Evolutionary conservation across 2,888 invertebrate species (phyloP).

Genomic region (Plagodis pulveraria): DNA sequence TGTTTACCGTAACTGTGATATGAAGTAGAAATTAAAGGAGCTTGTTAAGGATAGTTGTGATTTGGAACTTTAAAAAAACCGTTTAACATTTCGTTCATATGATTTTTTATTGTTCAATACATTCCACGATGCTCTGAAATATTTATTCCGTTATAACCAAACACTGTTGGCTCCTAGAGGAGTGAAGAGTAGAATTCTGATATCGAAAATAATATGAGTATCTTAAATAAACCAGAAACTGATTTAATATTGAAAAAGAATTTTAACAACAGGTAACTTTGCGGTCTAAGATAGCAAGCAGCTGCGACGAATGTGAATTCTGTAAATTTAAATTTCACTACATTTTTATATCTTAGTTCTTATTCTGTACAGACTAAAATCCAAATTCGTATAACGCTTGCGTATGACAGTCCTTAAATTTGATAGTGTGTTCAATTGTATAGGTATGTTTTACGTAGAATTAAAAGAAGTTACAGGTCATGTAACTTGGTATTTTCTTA

Average conservation of each 20-base stretch:
- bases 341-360: too few relatives aligned
- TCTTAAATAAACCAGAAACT: not conserved
- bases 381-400: too few relatives aligned
- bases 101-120: constrained; percentile 19
- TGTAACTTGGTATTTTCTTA: too few relatives aligned
- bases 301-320: too few relatives aligned
- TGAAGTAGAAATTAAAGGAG: constrained; percentile 64
- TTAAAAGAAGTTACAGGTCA: too few relatives aligned
- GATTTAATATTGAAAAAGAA: not conserved
- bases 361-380: too few relatives aligned
- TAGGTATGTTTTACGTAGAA: too few relatives aligned
- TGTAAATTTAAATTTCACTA: too few relatives aligned
- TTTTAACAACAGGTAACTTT: too few relatives aligned
- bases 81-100: constrained; percentile 15
- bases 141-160: constrained; percentile 8
- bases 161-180: not conserved
- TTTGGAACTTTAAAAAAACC: constrained; percentile 21
- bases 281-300: too few relatives aligned
- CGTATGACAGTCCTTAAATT: too few relatives aligned
- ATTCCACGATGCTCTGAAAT: constrained; percentile 30
- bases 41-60: constrained; percentile 53
- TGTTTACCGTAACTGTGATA: constrained; percentile 80
- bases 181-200: not conserved
- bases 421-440: too few relatives aligned
- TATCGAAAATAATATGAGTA: not conserved